These are phyloP conservation scores for Daboia siamensis DNA, from an alignment of 2,113 vertebrate species.

Conservation along the genomic window DNA sequence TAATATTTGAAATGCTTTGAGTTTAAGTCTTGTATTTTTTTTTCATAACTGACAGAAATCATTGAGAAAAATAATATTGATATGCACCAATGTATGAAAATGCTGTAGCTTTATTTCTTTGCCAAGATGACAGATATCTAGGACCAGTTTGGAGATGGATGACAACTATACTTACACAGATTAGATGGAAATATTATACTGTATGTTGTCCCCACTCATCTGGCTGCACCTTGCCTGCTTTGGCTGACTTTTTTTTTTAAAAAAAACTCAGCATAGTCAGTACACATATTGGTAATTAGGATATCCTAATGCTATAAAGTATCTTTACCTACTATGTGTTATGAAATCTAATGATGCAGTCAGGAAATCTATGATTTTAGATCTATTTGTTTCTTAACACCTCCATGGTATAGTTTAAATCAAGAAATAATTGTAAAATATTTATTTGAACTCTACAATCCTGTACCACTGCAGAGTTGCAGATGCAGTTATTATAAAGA, in stretches of 20 bases:
- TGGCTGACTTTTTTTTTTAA: not conserved
- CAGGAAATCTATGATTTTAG: not conserved
- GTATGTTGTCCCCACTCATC: not conserved
- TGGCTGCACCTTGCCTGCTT: not conserved
- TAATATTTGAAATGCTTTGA: not conserved
- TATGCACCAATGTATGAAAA: not conserved
- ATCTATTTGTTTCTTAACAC: not conserved
- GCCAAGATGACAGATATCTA: not conserved
- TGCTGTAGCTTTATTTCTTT: not conserved
- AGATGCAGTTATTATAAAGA: not conserved
- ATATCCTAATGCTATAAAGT: not conserved
- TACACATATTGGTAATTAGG: not conserved
- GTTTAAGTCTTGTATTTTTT: not conserved
- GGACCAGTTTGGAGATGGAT: not conserved
- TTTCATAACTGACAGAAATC: not conserved
- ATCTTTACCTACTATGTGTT: not conserved
- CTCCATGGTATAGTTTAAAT: not conserved
- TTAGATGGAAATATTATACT: not conserved
- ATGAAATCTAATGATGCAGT: not conserved
- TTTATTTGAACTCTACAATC: not conserved
- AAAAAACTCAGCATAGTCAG: not conserved
- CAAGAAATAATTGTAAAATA: not conserved
- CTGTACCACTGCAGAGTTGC: not conserved
- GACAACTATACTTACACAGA: not conserved
- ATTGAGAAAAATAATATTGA: not conserved